Evolutionary conservation across 2,888 invertebrate species (phyloP).

Genomic region (Lycaena phlaeas): DNA sequence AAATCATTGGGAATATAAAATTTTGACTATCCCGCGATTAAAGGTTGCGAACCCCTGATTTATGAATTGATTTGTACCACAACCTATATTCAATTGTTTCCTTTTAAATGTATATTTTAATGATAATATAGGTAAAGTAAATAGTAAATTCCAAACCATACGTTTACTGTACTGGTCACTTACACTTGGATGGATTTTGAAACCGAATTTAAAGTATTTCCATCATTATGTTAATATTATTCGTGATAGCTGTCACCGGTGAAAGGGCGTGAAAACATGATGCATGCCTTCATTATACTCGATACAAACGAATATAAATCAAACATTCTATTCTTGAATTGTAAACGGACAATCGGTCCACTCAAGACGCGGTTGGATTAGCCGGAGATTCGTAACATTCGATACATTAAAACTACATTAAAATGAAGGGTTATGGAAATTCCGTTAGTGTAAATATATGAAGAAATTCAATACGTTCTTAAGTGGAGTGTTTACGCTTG

Average conservation of each 20-base stretch:
- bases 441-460: background rate
- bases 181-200: slow-evolving; percentile 5
- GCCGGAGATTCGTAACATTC: slow-evolving; percentile 50
- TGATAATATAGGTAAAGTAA: too few relatives aligned
- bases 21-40: background rate
- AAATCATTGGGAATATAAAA: too few relatives aligned
- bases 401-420: slow-evolving; percentile 31
- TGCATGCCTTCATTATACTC: slow-evolving; percentile 33
- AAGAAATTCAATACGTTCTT: background rate
- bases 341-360: slow-evolving; percentile 34
- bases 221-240: slow-evolving; percentile 50
- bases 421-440: background rate
- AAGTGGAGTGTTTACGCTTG: background rate
- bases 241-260: slow-evolving; percentile 21
- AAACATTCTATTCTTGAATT: slow-evolving; percentile 37
- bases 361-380: slow-evolving; percentile 57
- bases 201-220: slow-evolving; percentile 19
- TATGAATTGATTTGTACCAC: too few relatives aligned
- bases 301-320: slow-evolving; percentile 43
- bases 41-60: too few relatives aligned
- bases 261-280: slow-evolving; percentile 40
- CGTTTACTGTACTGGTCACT: slow-evolving; percentile 2
- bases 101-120: too few relatives aligned
- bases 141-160: background rate
- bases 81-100: too few relatives aligned